phyloP scores from a whole-genome alignment of 2,888 invertebrate species.

The Vanessa cardui region DNA sequence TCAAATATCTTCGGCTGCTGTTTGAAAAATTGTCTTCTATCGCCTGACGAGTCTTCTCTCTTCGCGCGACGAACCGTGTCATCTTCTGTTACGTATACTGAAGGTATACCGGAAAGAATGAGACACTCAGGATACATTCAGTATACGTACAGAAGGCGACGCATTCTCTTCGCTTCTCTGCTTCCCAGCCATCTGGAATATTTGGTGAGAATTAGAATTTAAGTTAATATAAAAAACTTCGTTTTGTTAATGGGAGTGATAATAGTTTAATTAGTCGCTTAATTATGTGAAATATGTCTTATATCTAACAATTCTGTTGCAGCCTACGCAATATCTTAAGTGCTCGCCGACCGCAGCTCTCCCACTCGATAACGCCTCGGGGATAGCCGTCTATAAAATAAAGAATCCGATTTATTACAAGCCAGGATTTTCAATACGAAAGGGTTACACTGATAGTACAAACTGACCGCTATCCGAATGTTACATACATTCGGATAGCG shows the following conservation, averaged over 20 bases:
- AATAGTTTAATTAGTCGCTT: not conserved
- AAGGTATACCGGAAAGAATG: slow-evolving; percentile 99
- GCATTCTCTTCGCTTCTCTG: slow-evolving; percentile 78
- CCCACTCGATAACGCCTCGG: slow-evolving; percentile 59
- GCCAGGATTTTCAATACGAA: slow-evolving; percentile 70
- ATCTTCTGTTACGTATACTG: slow-evolving; percentile 99
- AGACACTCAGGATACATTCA: slow-evolving; percentile 99
- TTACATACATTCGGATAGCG: too few relatives aligned
- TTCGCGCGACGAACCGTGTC: slow-evolving; percentile 86
- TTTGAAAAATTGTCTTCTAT: slow-evolving; percentile 39
- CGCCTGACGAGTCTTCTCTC: slow-evolving; percentile 40
- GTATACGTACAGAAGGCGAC: slow-evolving; percentile 99
- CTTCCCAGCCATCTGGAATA: slow-evolving; percentile 41
- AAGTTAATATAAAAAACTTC: not conserved
- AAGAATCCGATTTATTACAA: slow-evolving; percentile 80
- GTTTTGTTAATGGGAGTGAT: slow-evolving; percentile 1
- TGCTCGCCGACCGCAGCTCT: slow-evolving; percentile 64
- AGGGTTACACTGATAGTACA: slow-evolving; percentile 74
- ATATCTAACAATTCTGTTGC: slow-evolving; percentile 32
- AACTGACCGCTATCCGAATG: slow-evolving; percentile 60
- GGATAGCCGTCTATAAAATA: slow-evolving; percentile 80
- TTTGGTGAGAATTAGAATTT: slow-evolving; percentile 38
- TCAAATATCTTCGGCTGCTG: not conserved
- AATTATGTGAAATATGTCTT: not conserved
- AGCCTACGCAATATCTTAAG: slow-evolving; percentile 71